Evolutionary conservation across 2,888 invertebrate genomes (phyloP).

Genomic region (Charanyca ferruginea): DNA sequence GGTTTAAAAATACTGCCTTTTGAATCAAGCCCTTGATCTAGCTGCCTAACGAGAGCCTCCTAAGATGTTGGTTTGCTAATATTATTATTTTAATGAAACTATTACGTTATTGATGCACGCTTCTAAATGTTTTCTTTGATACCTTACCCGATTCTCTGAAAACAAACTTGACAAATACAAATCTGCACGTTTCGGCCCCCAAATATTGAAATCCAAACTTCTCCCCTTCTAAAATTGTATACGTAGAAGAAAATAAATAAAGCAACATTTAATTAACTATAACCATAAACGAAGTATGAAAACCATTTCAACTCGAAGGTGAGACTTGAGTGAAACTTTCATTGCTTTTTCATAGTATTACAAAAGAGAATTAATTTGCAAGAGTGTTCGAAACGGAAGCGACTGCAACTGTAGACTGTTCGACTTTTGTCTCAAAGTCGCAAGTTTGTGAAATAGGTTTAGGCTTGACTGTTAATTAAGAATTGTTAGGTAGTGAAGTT

Average conservation of each 20-base stretch:
- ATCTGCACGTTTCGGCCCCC: not conserved
- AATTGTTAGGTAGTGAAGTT: constrained; percentile 33
- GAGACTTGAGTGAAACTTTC: constrained; percentile 59
- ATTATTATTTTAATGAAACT: too few relatives aligned
- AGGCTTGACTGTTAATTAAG: constrained; percentile 45
- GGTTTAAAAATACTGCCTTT: too few relatives aligned
- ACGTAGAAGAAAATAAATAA: constrained; percentile 19
- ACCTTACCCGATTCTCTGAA: too few relatives aligned
- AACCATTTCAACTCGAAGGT: constrained; percentile 57
- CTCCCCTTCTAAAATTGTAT: not conserved
- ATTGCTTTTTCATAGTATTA: constrained; percentile 69
- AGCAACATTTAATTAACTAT: constrained; percentile 33
- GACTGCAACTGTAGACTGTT: constrained; percentile 33
- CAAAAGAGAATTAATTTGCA: constrained; percentile 70
- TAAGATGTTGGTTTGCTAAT: too few relatives aligned
- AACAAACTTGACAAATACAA: too few relatives aligned
- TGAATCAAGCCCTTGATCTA: too few relatives aligned
- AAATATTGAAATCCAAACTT: constrained; percentile 17
- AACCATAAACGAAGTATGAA: constrained; percentile 50
- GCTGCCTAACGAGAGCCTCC: too few relatives aligned
- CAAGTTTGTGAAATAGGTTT: constrained; percentile 28
- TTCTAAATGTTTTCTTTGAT: too few relatives aligned
- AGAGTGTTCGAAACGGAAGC: constrained; percentile 51
- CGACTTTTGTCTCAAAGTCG: constrained; percentile 62
- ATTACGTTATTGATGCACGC: too few relatives aligned